Evolutionary conservation across 2,113 vertebrate species (phyloP), one percentile per base, ranked within the genome.

Genomic region (Melospiza georgiana): DNA sequence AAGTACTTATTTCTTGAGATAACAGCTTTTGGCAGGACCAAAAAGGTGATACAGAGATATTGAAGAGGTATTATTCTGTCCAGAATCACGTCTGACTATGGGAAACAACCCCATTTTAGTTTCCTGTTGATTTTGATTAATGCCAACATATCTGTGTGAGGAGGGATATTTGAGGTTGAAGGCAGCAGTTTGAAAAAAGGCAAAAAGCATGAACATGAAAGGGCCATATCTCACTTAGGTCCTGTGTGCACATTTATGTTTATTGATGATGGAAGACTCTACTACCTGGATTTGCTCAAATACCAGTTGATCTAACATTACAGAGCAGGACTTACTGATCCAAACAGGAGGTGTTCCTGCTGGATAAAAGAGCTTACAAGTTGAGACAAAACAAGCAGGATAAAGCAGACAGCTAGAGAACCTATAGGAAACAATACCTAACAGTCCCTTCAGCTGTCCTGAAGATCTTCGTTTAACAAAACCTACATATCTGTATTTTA

Each of bases 181-280:
- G 27, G 75, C 55, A 86, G 51, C 59, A 73, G 33, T 39, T 2
- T 10, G 33, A 71, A 87, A 81, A 81, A 57, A 63, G 17, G 12
- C 30, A 93, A 65, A 93, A 84, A 67, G 33, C 23, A 49, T 25
- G 79, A 78, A n/a, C 28, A 63, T 24, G 28, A 37, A 79, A 80
- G 43, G 6, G 28, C 28, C 1, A 0, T 62, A 37, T 33, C 48
- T 89, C 11, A 5, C 48, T 55, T 2, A 31, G 44, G 3, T 63
- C 39, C 15, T 41, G 22, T 2, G 13, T 52, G 51, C 23, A 44
- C 15, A 25, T 43, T 37, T 39, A 0, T 22, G 51, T 74, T 77
- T 46, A 48, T 19, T 37, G 41, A 75, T 46, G 25, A 76, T 31
- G n/a, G 16, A 48, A 93, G 44, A 55, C 67, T 33, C 28, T 44